phyloP scores from a whole-genome alignment of 2,888 invertebrate species.

The Pseudoips prasinana region DNA sequence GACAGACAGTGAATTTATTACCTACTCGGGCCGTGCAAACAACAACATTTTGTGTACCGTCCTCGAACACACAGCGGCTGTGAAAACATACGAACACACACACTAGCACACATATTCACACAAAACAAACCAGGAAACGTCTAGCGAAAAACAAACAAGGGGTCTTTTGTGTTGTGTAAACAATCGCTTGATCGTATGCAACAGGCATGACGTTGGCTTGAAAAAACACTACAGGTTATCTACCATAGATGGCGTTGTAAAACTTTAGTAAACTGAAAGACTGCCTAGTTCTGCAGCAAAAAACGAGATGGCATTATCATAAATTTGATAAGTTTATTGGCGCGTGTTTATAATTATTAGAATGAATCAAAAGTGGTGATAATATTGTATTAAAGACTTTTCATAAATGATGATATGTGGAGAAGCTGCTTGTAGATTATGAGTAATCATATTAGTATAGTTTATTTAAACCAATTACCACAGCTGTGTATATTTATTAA shows the following conservation, averaged over 20 bases:
- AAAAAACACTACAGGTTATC: constrained; percentile 65
- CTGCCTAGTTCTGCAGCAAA: constrained; percentile 24
- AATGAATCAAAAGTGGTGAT: constrained; percentile 23
- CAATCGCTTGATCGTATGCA: constrained; percentile 76
- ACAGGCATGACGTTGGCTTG: constrained; percentile 72
- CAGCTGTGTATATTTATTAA: no score
- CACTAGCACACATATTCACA: constrained; percentile 53
- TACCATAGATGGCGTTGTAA: constrained; percentile 52
- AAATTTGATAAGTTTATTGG: constrained; percentile 15
- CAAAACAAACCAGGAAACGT: constrained; percentile 82
- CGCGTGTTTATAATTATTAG: constrained; percentile 29
- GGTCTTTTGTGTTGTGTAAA: constrained; percentile 82
- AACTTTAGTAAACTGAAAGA: constrained; percentile 9
- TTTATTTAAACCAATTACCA: no score
- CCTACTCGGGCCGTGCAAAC: constrained; percentile 62
- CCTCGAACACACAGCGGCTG: constrained; percentile 70
- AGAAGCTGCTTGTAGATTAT: constrained; percentile 16
- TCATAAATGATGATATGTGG: constrained; percentile 31
- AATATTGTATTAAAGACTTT: constrained; percentile 38
- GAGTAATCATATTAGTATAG: no score
- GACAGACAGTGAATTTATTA: constrained; percentile 65
- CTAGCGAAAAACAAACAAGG: constrained; percentile 82
- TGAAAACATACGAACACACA: constrained; percentile 67
- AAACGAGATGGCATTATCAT: constrained; percentile 53
- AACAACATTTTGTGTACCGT: constrained; percentile 77